phyloP scores from a whole-genome alignment of 2,797 vertebrate genomes.

The Sebastes hubbsi region DNA sequence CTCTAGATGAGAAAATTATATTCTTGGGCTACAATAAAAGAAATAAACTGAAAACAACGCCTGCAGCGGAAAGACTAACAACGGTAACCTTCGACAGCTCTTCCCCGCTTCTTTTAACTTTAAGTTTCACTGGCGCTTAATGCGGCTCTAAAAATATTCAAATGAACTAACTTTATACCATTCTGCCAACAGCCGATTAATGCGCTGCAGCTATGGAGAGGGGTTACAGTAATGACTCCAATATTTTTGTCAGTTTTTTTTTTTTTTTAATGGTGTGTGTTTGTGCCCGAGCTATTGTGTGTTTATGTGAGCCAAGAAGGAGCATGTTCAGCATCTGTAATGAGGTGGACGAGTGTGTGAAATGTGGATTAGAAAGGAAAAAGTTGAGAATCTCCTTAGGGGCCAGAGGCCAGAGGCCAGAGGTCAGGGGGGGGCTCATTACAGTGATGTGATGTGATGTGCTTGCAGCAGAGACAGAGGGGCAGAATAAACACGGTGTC shows the following conservation, averaged over 20 bases:
- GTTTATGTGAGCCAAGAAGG: conserved; percentile 5
- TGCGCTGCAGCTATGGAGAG: conserved; percentile 5
- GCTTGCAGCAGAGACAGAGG: not conserved
- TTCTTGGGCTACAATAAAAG: not conserved
- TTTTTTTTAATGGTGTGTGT: not conserved
- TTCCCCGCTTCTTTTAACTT: not conserved
- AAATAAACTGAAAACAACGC: not conserved
- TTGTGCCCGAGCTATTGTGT: not conserved
- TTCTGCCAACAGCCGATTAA: conserved; percentile 26
- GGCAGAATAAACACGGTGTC: conserved; percentile 2
- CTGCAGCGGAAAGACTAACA: not conserved
- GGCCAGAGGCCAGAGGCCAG: conserved; percentile 37
- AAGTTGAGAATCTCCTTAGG: conserved; percentile 37
- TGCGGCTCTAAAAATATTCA: conserved; percentile 19
- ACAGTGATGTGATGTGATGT: conserved; percentile 2
- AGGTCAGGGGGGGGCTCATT: not conserved
- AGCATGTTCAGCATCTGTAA: conserved; percentile 32
- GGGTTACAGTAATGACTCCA: conserved; percentile 18
- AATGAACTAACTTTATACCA: conserved; percentile 7
- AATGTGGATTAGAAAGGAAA: conserved; percentile 36
- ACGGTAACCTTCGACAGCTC: not conserved
- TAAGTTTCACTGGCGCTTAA: not conserved
- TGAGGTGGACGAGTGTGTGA: conserved; percentile 12
- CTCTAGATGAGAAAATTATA: conserved; percentile 20
- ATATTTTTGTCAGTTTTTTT: conserved; percentile 6